These are phyloP conservation scores for Paedocypris sp. DNA, from an alignment of 2,113 vertebrate species.

Conservation along the genomic window DNA sequence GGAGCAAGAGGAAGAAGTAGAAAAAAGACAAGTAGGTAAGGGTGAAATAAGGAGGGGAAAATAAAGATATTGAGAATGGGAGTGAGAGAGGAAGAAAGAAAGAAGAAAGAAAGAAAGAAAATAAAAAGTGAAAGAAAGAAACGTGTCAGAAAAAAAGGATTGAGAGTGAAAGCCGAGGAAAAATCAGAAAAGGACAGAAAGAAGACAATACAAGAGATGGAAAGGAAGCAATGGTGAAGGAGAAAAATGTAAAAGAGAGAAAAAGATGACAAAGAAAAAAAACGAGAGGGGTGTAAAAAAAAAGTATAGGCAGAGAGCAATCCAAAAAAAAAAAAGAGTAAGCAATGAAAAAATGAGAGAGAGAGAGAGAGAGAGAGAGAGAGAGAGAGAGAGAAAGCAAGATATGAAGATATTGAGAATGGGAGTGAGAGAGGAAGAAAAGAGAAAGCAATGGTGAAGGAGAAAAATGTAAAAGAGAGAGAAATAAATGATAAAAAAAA, in stretches of 20 bases:
- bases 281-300: background rate
- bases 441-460: background rate
- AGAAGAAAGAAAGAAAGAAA: background rate
- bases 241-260: background rate
- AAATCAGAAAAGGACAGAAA: background rate
- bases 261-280: background rate
- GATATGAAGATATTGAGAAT: background rate
- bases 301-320: background rate
- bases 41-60: constrained; percentile 13
- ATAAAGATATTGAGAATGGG: background rate
- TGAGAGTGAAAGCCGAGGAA: background rate
- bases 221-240: background rate
- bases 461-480: no score
- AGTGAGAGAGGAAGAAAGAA: background rate
- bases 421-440: background rate
- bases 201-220: background rate
- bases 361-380: no score
- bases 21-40: constrained; percentile 15
- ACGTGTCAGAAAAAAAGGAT: background rate
- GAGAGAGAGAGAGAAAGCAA: no score
- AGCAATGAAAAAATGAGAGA: no score
- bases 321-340: background rate
- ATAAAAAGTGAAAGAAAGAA: background rate
- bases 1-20: constrained; percentile 29
- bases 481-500: no score